A percentile compares a stretch with the other conserved stretches of the same genome.
These are phyloP conservation scores for Brachyptera risi DNA, from an alignment of 2,888 invertebrate species.

Conservation along the genomic window DNA sequence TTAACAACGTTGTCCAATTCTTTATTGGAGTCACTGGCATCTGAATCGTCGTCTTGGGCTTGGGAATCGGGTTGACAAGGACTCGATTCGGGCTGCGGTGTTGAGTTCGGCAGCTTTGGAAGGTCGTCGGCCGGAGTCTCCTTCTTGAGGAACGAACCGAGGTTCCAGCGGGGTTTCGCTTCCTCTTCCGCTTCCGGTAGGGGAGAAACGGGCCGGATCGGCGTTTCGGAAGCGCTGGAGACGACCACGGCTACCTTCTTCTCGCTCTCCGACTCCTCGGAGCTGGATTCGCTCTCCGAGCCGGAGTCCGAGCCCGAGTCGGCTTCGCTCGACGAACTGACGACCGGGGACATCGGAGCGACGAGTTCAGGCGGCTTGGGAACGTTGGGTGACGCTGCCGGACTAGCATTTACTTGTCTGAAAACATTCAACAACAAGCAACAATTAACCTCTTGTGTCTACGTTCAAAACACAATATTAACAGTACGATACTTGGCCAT, in stretches of 20 bases:
- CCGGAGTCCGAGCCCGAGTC: constrained; percentile 61
- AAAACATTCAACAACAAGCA: not conserved
- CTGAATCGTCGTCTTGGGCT: constrained; percentile 44
- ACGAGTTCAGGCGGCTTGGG: constrained; percentile 54
- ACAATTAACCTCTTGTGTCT: too few species aligned
- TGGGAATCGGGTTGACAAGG: constrained; percentile 38
- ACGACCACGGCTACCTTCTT: constrained; percentile 42
- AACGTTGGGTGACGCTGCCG: constrained; percentile 41
- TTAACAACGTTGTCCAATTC: constrained; percentile 55
- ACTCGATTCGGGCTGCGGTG: not conserved
- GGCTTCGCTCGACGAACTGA: constrained; percentile 39
- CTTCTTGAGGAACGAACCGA: constrained; percentile 42
- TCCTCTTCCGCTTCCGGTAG: constrained; percentile 46
- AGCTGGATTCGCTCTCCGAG: constrained; percentile 52
- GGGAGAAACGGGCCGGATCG: constrained; percentile 37
- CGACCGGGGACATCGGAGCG: constrained; percentile 3
- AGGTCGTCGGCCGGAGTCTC: constrained; percentile 30
- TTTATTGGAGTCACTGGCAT: constrained; percentile 49
- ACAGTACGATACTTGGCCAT: too few species aligned
- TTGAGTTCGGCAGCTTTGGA: too few species aligned
- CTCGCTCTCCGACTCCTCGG: constrained; percentile 53
- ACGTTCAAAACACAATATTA: too few species aligned
- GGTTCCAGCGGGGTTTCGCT: constrained; percentile 45
- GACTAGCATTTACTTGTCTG: constrained; percentile 34
- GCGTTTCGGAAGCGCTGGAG: constrained; percentile 37